phyloP scores from a whole-genome alignment of 2,888 invertebrate genomes.

The Drosophila infuscata region DNA sequence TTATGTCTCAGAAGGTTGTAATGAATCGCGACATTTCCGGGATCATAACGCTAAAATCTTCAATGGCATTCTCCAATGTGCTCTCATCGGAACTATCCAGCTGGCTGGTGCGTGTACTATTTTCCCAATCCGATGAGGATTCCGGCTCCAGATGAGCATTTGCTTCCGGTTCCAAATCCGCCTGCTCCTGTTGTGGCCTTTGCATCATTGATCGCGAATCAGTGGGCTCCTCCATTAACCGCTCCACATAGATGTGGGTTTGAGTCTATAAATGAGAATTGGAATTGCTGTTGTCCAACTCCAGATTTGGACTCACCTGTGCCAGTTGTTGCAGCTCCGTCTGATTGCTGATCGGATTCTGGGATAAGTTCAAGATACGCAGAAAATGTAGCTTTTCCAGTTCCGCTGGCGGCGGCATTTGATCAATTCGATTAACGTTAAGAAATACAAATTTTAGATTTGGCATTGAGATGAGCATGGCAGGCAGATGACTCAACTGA shows the following conservation, averaged over 20 bases:
- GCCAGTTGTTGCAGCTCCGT: constrained; percentile 55
- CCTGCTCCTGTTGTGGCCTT: constrained; percentile 1
- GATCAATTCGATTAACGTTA: constrained; percentile 85
- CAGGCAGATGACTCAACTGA: constrained; percentile 86
- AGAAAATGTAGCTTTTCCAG: constrained; percentile 80
- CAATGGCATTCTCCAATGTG: constrained; percentile 87
- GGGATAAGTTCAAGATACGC: constrained; percentile 86
- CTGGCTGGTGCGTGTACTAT: constrained; percentile 87
- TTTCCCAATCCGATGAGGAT: constrained; percentile 87
- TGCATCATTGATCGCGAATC: not conserved
- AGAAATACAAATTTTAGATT: constrained; percentile 87
- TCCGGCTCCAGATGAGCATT: constrained; percentile 50
- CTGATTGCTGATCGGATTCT: constrained; percentile 85
- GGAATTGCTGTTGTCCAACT: not conserved
- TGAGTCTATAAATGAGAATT: constrained; percentile 38
- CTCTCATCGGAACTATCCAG: constrained; percentile 88
- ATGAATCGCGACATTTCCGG: constrained; percentile 87
- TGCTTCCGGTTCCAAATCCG: constrained; percentile 40
- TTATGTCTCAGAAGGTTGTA: constrained; percentile 85
- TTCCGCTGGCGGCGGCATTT: constrained; percentile 49
- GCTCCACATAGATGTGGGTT: constrained; percentile 61
- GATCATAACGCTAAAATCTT: constrained; percentile 87
- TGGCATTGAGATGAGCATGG: constrained; percentile 83
- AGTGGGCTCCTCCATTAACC: constrained; percentile 11
- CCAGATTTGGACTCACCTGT: constrained; percentile 23